Evolutionary conservation across 2,113 vertebrate species (phyloP), one percentile per base, ranked within the genome.

Genomic region (Embiotoca jacksoni): DNA sequence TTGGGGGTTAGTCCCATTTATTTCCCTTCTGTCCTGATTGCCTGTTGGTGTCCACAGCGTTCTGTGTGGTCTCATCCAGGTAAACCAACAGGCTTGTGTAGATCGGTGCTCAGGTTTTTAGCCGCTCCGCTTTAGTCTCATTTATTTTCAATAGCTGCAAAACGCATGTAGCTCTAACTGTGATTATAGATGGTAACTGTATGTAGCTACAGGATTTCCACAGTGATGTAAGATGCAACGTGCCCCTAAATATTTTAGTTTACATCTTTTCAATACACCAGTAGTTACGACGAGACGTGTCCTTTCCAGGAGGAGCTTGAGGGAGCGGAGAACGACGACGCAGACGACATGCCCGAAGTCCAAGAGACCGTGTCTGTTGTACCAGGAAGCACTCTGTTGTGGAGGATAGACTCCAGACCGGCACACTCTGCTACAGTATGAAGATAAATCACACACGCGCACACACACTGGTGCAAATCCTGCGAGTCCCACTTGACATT

Each of bases 331-430:
- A 95, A 95, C 0, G 96, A 97, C 7, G 94, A 95, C 33, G 96
- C 94, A 0, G 98, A 99, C 23, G 95, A 97, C 61, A 96, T 98
- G 95, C 98, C 97, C 0, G 96, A 96, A 55, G 80, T 95, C 39
- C 97, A 97, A 76, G 98, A 99, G 81, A 98, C 97, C 0, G 97
- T 99, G 59, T 95, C 94, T 50, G 96, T 98, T 33, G 87, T 99
- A 80, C 97, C 97, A 37, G 97, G 98, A 78, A 99, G 97, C 87
- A 96, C 95, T 80, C 93, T 99, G 30, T 96, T 99, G 71, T 99
- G 98, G 98, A 97, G 98, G 90, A 96, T 99, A 94, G 96, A 95
- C 11, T 91, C 94, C 55, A 95, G 98, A 78, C 98, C 98, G 4
- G 86, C 96, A 69, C 95, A 97, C 85, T 99, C 98, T 6, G 88